Evolutionary conservation across 2,113 vertebrate species (phyloP), one percentile per base, ranked within the genome.

Genomic region (Vulpes lagopus): DNA sequence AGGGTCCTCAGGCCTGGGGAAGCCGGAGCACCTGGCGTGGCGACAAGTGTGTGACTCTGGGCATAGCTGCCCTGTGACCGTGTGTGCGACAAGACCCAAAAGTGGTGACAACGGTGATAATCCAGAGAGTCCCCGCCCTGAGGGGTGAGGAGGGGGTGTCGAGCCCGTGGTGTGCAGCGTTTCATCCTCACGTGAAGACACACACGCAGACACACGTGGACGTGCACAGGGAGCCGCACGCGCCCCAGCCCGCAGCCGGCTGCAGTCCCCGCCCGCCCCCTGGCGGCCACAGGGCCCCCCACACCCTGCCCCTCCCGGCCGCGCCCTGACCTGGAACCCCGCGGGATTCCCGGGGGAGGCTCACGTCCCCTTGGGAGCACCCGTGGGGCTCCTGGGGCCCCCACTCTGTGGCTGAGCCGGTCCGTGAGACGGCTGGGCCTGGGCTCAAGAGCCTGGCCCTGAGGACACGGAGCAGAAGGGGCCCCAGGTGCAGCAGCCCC

Each of bases 131-230:
- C 30, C 49, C 30, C 5, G 0, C 30, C 57, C 80, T 5, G 35
- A 83, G 65, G 55, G 43, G 43, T 43, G 43, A 43, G 43, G 7
- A 43, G 43, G 43, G 43, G 43, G 43, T 43, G 43, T 23, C 11
- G 27, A 49, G 22, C 35, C 35, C 12, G 49, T 51, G 17, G 17
- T 23, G 32, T 2, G 11, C 6, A 59, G 38, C 20, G 10, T 43
- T 27, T 20, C 76, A 30, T 5, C 43, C 43, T 30, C 60, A 69
- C 64, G 59, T n/a, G 55, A 35, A 30, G 17, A 32, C 19, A 16
- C 49, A 69, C 64, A 11, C 51, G 2, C 15, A 10, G 6, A 8
- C 5, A 0, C 1, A 5, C 11, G 2, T 2, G 5, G 43, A 43
- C 43, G 43, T 43, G 43, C 43, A 43, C 43, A 43, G 43, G 43